Evolutionary conservation across 1,140 invertebrate species (phyloP), one percentile per base, ranked within the genome.

Genomic region (Brachionus angularis): DNA sequence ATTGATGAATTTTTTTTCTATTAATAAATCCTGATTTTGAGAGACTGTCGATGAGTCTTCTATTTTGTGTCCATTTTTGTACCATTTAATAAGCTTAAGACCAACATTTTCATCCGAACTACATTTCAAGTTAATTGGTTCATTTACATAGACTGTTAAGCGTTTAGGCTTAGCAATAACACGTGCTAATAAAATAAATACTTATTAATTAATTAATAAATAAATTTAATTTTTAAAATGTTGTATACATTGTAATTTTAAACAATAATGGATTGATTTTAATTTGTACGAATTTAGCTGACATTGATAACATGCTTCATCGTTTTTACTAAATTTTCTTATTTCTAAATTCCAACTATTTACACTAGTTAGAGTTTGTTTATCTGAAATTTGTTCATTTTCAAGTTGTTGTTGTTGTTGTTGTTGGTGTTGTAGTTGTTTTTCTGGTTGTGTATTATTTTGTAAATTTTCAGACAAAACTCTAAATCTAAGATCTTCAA

Each of bases 281-380:
- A 25, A 27, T 21, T 18, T 18, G 18, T 34, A 67, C 8, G 62
- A 47, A 23, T 67, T 67, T 14, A 67, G 31, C 16, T 67, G 62
- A 27, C 62, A 67, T 50, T 67, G 62, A 42, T 67, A 67, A 21
- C 62, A 67, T 12, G 62, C 62, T 34, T 67, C 62, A 25, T 67
- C 62, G 29, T 18, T 50, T 67, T 67, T 67, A 12, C 42, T 29
- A 25, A 67, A 67, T 67, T 67, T 67, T 21, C 47, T 46, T 5
- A 67, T 67, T 36, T 47, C 62, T 46, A 67, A 50, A 46, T 12
- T 67, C 62, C 62, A 67, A 21, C 16, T 16, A 16, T 42, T 42
- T 10, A 42, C 39, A 16, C 10, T 42, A 16, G 39, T 42, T 42
- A 10, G 39, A 10, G 10, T 42, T 42, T 42, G 39, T 16, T 16